A percentile compares a stretch with the other conserved stretches of the same genome.
Conservation (phyloP, 2,888 invertebrate genomes). For the Cosmia trapezina region DNA sequence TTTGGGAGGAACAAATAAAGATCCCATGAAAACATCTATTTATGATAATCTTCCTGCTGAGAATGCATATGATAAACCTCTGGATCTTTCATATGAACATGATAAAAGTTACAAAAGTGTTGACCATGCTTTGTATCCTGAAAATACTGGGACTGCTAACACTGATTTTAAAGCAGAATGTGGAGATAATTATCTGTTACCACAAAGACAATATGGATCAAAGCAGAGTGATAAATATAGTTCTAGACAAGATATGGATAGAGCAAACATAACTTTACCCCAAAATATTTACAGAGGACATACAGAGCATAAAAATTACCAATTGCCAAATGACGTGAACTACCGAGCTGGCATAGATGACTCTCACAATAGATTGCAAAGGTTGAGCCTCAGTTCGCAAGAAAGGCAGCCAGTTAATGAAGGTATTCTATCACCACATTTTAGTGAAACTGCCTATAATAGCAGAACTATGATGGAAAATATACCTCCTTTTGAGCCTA, state of each 20-base stretch:
- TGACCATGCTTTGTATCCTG: conserved; percentile 87
- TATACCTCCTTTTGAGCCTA: conserved; percentile 79
- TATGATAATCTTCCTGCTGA: conserved; percentile 87
- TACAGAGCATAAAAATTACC: conserved; percentile 79
- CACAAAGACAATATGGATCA: conserved; percentile 76
- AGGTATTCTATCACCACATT: conserved; percentile 79
- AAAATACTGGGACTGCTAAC: conserved; percentile 78
- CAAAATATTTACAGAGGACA: conserved; percentile 78
- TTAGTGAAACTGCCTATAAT: conserved; percentile 78
- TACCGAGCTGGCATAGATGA: conserved; percentile 82
- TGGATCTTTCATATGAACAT: conserved; percentile 86
- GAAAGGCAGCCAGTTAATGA: conserved; percentile 83
- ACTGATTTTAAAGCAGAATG: conserved; percentile 79
- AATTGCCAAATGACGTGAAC: conserved; percentile 76
- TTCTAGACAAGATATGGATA: conserved; percentile 81
- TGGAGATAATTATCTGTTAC: conserved; percentile 76
- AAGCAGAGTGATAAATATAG: conserved; percentile 83
- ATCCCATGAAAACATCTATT: conserved; percentile 83
- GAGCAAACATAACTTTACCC: conserved; percentile 73
- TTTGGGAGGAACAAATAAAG: conserved; percentile 74
- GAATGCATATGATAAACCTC: conserved; percentile 88
- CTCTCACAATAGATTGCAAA: conserved; percentile 80
- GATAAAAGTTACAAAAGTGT: conserved; percentile 89
- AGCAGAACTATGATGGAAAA: conserved; percentile 78
- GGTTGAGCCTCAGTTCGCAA: conserved; percentile 84